phyloP scores from a whole-genome alignment of 2,797 vertebrate genomes.

The Enoplosus armatus region DNA sequence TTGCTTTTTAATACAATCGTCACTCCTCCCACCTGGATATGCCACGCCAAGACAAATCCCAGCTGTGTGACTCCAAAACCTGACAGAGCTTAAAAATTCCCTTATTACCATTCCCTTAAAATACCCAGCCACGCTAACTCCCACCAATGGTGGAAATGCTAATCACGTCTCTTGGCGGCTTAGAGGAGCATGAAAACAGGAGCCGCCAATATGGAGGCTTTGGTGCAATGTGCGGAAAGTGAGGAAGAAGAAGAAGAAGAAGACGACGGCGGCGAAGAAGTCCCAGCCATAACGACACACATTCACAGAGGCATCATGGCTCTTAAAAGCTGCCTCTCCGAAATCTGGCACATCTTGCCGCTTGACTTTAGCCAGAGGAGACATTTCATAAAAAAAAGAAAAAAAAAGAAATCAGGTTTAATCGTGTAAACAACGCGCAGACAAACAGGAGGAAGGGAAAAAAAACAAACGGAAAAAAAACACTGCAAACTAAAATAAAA shows the following conservation, averaged over 20 bases:
- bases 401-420: constrained; percentile 76
- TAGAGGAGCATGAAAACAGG: constrained; percentile 63
- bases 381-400: constrained; percentile 77
- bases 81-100: constrained; percentile 80
- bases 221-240: constrained; percentile 56
- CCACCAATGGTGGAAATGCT: constrained; percentile 75
- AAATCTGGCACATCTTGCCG: constrained; percentile 74
- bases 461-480: too few species aligned
- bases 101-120: constrained; percentile 80
- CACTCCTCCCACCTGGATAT: constrained; percentile 84
- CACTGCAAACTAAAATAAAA: constrained; percentile 79
- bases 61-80: constrained; percentile 82
- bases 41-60: constrained; percentile 84
- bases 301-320: constrained; percentile 68
- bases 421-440: constrained; percentile 78
- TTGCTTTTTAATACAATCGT: constrained; percentile 87
- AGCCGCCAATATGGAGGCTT: constrained; percentile 67
- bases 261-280: too few species aligned
- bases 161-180: constrained; percentile 74
- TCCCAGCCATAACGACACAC: constrained; percentile 79
- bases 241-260: constrained; percentile 47
- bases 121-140: constrained; percentile 73
- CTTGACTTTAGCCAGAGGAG: constrained; percentile 78
- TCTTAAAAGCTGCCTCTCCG: constrained; percentile 65
- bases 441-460: too few species aligned